Evolutionary conservation across 2,888 invertebrate genomes (phyloP), one percentile per base, ranked within the genome.

Genomic region (Liposcelis brunnea): DNA sequence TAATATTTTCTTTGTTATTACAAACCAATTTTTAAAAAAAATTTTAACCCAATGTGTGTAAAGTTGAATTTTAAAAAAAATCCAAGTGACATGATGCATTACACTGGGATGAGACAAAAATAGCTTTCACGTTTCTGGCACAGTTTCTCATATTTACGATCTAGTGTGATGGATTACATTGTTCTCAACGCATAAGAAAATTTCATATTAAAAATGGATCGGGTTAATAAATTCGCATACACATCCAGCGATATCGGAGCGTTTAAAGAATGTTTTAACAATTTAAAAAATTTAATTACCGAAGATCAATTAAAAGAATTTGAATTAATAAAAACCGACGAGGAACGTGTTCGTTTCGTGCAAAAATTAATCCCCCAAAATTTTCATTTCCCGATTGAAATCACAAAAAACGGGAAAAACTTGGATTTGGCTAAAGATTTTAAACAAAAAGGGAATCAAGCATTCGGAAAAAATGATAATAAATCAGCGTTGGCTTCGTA

Each of bases 381-480:
- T 19, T 19, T 12, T 19, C 19, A 40, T 6, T 16, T 19, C 6
- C 19, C n/a, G 7, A 12, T 19, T 12, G 40, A 40, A 40, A n/a
- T 40, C 10, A 52, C 63, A 63, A 31, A n/a, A n/a, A 64, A 64
- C 51, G 62, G 62, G 48, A 79, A 84, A 61, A 68, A 70, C 58
- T 58, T 67, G 6, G 65, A 70, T 47, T 67, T 67, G 55, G 76
- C 83, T 7, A 64, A 70, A n/a, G 63, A 67, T 49, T 62, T 74
- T 31, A 85, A 86, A 62, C 70, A 75, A 52, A 69, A 71, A 48
- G 87, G 84, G 2, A 86, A 84, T 56, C 66, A 68, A 49, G 74
- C 72, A 4, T 87, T 85, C 54, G 76, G 75, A 52, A 72, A 71
- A 53, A 78, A 77, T 44, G 72, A 81, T 52, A 82, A 76, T 69